Evolutionary conservation across 2,113 vertebrate genomes (phyloP), one percentile per base, ranked within the genome.

Genomic region (Beaufortia kweichowensis): DNA sequence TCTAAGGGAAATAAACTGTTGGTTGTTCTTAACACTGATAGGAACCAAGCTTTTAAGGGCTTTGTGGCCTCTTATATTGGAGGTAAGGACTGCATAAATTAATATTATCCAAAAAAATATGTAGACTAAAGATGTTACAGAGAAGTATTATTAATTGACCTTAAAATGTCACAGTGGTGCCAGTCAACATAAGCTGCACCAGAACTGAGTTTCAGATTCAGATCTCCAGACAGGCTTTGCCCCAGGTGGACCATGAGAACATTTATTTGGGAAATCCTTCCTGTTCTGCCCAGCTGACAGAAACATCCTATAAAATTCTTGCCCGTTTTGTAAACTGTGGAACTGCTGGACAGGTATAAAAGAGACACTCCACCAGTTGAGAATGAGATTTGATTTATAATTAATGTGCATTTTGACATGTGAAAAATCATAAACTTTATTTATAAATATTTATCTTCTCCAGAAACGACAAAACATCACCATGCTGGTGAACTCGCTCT

Each of bases 131-230:
- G 3, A 46, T 46, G n/a, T 53, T 53, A n/a, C 48, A 53, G 21
- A 21, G 43, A 14, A 46, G 43, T 17, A 46, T 46, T 14, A 12
- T 12, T 7, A 46, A 6, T 66, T 35, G n/a, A 12, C 70, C 5
- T 63, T 53, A 63, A 19, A 62, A 2, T 77, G 77, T 66, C 21
- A 63, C 80, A 98, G 97, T 98, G 63, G 95, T 99, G 4, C 97
- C 96, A 56, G 87, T 98, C 79, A 99, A 98, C 0, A 83, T 99
- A 80, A 98, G 94, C 92, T 99, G 97, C 87, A 96, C 95, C 39
- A 93, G 97, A 80, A 96, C 93, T 0, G 95, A 99, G 67, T 98
- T 99, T 90, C 94, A 96, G 89, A 98, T 99, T 79, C 90, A 95
- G 87, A 95, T 99, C 81, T 88, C 95, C 0, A 72, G 90, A 48